Conservation (phyloP, 2,797 vertebrate genomes). For the Enteromius fasciolatus region DNA sequence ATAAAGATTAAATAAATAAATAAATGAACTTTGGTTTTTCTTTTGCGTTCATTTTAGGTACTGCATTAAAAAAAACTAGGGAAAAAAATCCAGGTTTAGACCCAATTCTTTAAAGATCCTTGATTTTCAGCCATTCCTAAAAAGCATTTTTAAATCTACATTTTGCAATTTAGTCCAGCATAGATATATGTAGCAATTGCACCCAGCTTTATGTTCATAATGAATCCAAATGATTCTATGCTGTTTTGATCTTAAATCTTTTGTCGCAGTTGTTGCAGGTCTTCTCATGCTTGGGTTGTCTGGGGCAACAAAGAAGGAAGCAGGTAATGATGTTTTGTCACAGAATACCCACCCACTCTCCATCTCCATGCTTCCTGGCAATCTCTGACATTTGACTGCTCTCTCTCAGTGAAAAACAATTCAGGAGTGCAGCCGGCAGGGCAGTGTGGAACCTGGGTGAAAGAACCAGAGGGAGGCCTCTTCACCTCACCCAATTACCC, state of each 20-base stretch:
- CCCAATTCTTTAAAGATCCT: neutral
- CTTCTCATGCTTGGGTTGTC: slow-evolving; percentile 96
- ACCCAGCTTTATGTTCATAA: neutral
- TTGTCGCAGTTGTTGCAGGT: slow-evolving; percentile 96
- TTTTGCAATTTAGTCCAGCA: neutral
- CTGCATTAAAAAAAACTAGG: no score
- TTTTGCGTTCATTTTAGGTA: neutral
- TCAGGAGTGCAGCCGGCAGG: slow-evolving; percentile 94
- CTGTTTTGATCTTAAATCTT: slow-evolving; percentile 56
- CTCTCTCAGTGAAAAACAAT: slow-evolving; percentile 86
- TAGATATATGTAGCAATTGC: neutral
- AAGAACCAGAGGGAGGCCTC: slow-evolving; percentile 93
- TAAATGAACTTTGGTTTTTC: neutral
- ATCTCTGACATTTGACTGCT: slow-evolving; percentile 45
- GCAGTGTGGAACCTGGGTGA: slow-evolving; percentile 97
- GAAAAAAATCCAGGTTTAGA: no score
- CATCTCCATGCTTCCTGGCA: slow-evolving; percentile 29
- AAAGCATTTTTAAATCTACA: neutral
- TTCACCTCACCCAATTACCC: slow-evolving; percentile 98
- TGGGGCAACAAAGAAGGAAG: slow-evolving; percentile 95
- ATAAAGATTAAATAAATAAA: no score
- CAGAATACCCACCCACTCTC: slow-evolving; percentile 19
- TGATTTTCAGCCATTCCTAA: neutral
- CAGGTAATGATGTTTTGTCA: slow-evolving; percentile 80
- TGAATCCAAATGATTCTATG: neutral